phyloP scores from a whole-genome alignment of 2,888 invertebrate species.

The Diogma glabrata region DNA sequence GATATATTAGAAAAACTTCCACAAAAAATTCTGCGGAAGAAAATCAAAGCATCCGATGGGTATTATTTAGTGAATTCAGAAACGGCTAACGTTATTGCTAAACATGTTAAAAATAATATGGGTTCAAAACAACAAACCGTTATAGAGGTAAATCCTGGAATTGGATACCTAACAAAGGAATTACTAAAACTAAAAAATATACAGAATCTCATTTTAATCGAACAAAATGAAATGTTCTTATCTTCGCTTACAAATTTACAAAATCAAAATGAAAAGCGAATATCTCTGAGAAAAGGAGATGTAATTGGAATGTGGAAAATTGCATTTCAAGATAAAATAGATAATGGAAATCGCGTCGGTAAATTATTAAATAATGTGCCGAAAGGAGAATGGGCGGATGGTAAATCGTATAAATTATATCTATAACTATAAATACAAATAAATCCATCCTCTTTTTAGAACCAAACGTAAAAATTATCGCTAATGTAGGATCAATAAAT shows the following conservation, averaged over 20 bases:
- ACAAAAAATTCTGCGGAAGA: conserved; percentile 27
- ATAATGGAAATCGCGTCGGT: conserved; percentile 41
- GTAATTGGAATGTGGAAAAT: conserved; percentile 46
- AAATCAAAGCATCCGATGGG: conserved; percentile 24
- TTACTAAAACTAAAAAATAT: conserved; percentile 40
- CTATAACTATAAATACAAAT: no score
- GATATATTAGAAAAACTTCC: conserved; percentile 22
- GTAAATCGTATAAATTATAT: no score
- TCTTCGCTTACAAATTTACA: conserved; percentile 30
- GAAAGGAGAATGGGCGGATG: conserved; percentile 36
- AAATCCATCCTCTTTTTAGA: no score
- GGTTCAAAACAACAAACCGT: no score
- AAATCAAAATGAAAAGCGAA: conserved; percentile 20
- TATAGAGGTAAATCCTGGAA: conserved; percentile 59
- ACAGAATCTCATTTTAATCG: conserved; percentile 44
- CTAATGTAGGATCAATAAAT: conserved; percentile 34
- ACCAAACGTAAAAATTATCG: conserved; percentile 48
- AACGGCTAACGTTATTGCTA: conserved; percentile 24
- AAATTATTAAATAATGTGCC: conserved; percentile 43
- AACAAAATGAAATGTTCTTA: conserved; percentile 42
- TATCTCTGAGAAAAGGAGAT: conserved; percentile 42
- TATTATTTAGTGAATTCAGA: conserved; percentile 28
- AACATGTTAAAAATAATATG: no score
- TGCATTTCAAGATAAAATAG: conserved; percentile 45
- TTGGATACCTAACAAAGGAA: conserved; percentile 49